phyloP scores from a whole-genome alignment of 2,797 vertebrate genomes.

The Petrocephalus sullivani region DNA sequence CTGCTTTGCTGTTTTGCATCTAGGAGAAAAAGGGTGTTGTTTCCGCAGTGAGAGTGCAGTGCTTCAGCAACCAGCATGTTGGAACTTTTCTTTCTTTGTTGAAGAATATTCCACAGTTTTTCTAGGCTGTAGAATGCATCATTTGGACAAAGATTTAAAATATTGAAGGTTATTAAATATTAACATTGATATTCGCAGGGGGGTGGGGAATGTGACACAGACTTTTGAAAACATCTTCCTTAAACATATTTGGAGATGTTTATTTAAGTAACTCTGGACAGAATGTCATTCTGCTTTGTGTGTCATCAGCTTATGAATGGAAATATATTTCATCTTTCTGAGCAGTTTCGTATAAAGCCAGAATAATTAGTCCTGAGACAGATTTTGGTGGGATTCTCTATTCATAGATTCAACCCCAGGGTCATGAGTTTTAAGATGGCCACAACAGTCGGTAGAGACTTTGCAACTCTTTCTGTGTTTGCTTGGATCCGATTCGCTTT shows the following conservation, averaged over 20 bases:
- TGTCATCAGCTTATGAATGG: background rate
- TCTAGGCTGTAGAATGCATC: background rate
- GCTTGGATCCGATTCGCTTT: background rate
- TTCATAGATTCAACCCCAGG: background rate
- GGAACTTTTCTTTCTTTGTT: background rate
- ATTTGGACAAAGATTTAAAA: background rate
- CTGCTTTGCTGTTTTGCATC: background rate
- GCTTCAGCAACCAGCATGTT: background rate
- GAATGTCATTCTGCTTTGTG: background rate
- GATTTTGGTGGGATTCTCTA: background rate
- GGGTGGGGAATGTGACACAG: too few species aligned
- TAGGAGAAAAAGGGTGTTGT: background rate
- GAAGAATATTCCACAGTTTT: background rate
- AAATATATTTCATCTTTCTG: background rate
- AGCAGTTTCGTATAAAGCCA: background rate
- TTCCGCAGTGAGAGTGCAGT: background rate
- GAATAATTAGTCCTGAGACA: background rate
- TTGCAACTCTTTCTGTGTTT: background rate
- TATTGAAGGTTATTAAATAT: background rate
- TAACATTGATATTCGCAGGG: background rate
- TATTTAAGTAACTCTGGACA: background rate
- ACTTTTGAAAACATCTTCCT: background rate
- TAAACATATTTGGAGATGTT: background rate
- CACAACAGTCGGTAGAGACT: background rate
- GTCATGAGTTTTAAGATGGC: background rate